Conservation (phyloP, 2,888 invertebrate genomes). For the Leptura quadrifasciata region DNA sequence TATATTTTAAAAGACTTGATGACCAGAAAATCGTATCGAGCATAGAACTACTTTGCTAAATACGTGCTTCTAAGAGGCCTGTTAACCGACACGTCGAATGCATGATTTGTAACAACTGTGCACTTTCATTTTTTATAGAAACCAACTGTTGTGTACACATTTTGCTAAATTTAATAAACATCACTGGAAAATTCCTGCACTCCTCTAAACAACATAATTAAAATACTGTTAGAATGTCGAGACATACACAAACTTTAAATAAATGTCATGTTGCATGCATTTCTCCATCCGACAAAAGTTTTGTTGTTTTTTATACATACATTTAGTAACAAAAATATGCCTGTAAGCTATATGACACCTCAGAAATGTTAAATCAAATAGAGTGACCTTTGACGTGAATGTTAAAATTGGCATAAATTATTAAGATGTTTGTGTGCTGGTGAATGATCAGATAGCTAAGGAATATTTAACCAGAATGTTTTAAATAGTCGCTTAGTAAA, state of each 20-base stretch:
- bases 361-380: background rate
- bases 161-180: background rate
- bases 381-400: conserved; percentile 1
- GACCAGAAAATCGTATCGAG: background rate
- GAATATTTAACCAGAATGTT: background rate
- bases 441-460: background rate
- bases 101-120: background rate
- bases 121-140: background rate
- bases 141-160: background rate
- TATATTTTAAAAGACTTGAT: too few relatives aligned
- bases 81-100: background rate
- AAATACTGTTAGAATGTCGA: background rate
- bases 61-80: background rate
- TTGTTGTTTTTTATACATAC: background rate
- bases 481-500: too few relatives aligned
- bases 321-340: background rate
- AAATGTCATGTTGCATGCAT: background rate
- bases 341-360: background rate
- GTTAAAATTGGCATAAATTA: background rate
- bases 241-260: background rate
- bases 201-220: background rate
- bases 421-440: background rate
- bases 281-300: background rate
- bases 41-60: background rate
- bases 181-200: background rate